Evolutionary conservation across 2,888 invertebrate species (phyloP).

Genomic region (Microdon myrmicae): DNA sequence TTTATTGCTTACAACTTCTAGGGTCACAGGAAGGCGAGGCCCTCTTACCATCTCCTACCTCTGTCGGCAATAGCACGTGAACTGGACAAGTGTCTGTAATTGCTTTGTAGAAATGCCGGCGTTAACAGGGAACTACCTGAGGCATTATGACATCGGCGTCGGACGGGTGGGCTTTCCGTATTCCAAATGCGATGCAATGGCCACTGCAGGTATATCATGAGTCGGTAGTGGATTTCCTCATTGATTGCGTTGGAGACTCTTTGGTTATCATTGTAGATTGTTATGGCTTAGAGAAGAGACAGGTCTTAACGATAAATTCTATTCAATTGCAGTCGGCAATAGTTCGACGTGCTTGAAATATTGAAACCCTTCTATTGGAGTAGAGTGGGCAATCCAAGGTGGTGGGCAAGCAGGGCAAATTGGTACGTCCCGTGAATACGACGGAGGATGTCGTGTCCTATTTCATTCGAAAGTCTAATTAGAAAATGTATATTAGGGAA

Average conservation of each 20-base stretch:
- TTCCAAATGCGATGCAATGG: conserved; percentile 17
- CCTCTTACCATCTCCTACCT: conserved; percentile 9
- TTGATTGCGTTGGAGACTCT: conserved; percentile 3
- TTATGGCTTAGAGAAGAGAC: too few relatives aligned
- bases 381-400: too few relatives aligned
- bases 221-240: conserved; percentile 11
- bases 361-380: conserved; percentile 13
- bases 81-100: conserved; percentile 2
- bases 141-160: conserved; percentile 8
- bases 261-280: conserved; percentile 11
- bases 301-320: conserved; percentile 28
- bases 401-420: too few relatives aligned
- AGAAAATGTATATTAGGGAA: too few relatives aligned
- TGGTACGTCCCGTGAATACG: too few relatives aligned
- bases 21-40: neutral
- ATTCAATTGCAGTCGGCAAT: conserved; percentile 37
- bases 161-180: conserved; percentile 30
- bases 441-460: too few relatives aligned
- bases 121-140: conserved; percentile 17
- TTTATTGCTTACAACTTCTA: conserved; percentile 1
- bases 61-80: conserved; percentile 14
- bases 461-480: too few relatives aligned
- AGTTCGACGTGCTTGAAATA: conserved; percentile 28
- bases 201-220: neutral
- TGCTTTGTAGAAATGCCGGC: conserved; percentile 13